These are phyloP conservation scores for Malacoctenus gilli DNA, from an alignment of 2,797 vertebrate species.

Conservation along the genomic window DNA sequence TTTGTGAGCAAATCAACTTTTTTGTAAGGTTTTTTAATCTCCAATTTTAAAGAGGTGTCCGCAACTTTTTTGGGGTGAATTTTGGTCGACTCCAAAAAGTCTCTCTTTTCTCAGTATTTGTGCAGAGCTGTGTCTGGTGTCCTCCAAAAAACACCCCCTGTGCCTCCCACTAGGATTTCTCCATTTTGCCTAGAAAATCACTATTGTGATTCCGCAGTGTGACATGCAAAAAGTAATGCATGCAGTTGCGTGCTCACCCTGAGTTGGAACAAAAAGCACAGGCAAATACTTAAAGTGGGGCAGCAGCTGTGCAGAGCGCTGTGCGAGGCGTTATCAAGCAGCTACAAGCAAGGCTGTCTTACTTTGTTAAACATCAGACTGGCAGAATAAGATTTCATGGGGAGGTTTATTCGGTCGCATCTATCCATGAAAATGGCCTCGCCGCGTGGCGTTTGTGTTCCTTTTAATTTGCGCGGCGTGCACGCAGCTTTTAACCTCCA, in stretches of 20 bases:
- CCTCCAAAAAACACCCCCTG: too few species aligned
- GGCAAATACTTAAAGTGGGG: background rate
- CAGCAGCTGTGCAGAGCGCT: slow-evolving; percentile 1
- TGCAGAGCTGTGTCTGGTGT: too few species aligned
- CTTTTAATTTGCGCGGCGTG: slow-evolving; percentile 39
- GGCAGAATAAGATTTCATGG: slow-evolving; percentile 42
- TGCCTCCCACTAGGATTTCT: too few species aligned
- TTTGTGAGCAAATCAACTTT: too few species aligned
- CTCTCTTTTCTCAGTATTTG: too few species aligned
- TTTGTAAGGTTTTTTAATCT: too few species aligned
- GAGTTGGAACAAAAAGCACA: slow-evolving; percentile 3
- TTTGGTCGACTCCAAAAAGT: too few species aligned
- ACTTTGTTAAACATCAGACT: slow-evolving; percentile 37
- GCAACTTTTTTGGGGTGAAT: too few species aligned
- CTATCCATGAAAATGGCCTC: slow-evolving; percentile 35
- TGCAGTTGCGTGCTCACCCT: background rate
- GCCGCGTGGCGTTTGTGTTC: slow-evolving; percentile 21
- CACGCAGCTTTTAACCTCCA: too few species aligned
- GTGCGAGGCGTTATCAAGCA: slow-evolving; percentile 14
- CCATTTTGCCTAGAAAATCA: slow-evolving; percentile 1
- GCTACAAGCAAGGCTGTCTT: slow-evolving; percentile 21
- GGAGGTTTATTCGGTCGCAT: slow-evolving; percentile 37
- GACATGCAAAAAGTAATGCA: background rate
- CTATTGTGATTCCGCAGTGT: background rate
- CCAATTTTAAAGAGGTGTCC: too few species aligned